Evolutionary conservation across 2,888 invertebrate genomes (phyloP), one percentile per base, ranked within the genome.

Genomic region (Troides aeacus): DNA sequence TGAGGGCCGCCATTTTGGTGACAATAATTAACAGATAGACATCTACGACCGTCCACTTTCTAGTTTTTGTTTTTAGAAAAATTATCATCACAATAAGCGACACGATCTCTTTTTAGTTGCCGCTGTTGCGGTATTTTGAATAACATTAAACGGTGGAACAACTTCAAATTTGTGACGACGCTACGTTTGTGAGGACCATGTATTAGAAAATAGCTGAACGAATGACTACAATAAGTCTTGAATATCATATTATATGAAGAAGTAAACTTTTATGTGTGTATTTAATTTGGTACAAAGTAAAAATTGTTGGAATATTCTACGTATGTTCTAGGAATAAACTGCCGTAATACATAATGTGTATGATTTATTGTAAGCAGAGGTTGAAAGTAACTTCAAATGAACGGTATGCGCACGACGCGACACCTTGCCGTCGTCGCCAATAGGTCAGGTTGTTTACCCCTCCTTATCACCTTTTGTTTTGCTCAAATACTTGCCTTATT

Each of bases 11-110:
- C 90, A 90, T 90, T 90, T 90, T 87, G 86, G 91, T 88, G 90
- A 90, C 90, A 90, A 91, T 90, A 92, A 92, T 92, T 92, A 91
- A 90, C 91, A 87, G 90, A 91, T 90, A 90, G 85, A 83, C 89
- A 90, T 90, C 88, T 84, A 81, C 81, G 84, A 75, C 73, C 83
- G 87, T 79, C 85, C 86, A 89, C 91, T 92, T 92, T 92, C 92
- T 92, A 90, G 88, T 90, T 90, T 89, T 91, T 91, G 92, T 92
- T 90, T 90, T 88, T 77, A 83, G 89, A 92, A 90, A 90, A 90
- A 92, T 92, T 92, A 92, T 89, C 92, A 92, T 92, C 75, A 92
- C 92, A 92, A 92, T 90, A 89, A 86, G 84, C 82, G 84, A 84
- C 84, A 82, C 86, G 87, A 90, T 89, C 87, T 90, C 90, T 88